Evolutionary conservation across 2,888 invertebrate species (phyloP), one percentile per base, ranked within the genome.

Genomic region (Dynastes maya): DNA sequence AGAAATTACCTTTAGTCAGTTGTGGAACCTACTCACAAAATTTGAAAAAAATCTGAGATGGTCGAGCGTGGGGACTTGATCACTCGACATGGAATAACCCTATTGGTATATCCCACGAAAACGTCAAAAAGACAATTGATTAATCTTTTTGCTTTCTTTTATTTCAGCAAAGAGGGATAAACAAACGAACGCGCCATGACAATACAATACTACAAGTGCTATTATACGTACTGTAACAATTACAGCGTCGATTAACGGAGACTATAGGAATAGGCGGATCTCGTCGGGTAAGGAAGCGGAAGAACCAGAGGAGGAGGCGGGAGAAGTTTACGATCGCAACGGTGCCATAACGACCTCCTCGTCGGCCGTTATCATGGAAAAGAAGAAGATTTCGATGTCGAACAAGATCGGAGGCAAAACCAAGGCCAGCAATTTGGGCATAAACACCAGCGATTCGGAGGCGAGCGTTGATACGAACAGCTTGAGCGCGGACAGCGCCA

Each of bases 381-480:
- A 83, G 80, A 82, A 82, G 72, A 81, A 81, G 61, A 82, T 81
- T 72, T 82, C 82, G 37, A 80, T 81, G 82, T 74, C 81, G n/a
- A 77, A 77, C 29, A 83, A 82, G 75, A 80, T 80, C 63, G 76
- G 32, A 8, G 55, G 55, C n/a, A 77, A 65, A 27, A 80, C 51
- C 80, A 81, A 74, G 53, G 22, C 55, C 16, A 75, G 70, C 9
- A 77, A 74, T 53, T 40, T 71, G 16, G 67, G 16, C 22, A 22
- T 58, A 22, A 81, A 80, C 61, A 82, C 88, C 13, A 88, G 88
- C 82, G 89, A 89, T 83, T 89, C 88, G 49, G 91, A 91, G 82
- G 90, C 89, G 51, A 90, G 90, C 85, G 82, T 68, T 13, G 91
- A 91, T 79, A 90, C 90, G 45, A 90, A 90, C 82, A 90, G 90